Evolutionary conservation across 2,113 vertebrate species (phyloP).

Genomic region (Alces alces): DNA sequence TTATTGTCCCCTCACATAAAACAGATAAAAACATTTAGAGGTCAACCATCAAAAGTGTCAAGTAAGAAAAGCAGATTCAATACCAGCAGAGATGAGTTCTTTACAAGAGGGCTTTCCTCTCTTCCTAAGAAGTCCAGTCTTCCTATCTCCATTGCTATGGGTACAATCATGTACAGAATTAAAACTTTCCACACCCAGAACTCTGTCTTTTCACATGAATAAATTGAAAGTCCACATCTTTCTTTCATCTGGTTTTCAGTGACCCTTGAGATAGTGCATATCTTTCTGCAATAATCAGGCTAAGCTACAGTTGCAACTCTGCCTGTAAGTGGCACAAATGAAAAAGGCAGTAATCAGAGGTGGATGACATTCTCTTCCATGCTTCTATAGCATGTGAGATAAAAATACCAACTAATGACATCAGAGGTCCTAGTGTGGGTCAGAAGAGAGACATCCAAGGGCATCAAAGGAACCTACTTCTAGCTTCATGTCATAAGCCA

Average conservation of each 20-base stretch:
- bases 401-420: background rate
- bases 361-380: background rate
- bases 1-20: background rate
- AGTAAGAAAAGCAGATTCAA: background rate
- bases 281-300: background rate
- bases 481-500: background rate
- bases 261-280: background rate
- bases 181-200: background rate
- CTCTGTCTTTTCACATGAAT: background rate
- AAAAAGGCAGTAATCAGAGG: background rate
- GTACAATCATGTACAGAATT: background rate
- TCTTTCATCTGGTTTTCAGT: slow-evolving; percentile 1
- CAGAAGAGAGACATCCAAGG: background rate
- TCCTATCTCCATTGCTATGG: background rate
- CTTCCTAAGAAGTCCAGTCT: background rate
- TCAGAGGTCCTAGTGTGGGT: background rate
- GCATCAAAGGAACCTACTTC: background rate
- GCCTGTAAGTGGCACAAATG: background rate
- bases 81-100: too few relatives aligned
- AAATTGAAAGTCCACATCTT: background rate
- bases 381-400: background rate
- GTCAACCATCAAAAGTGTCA: background rate
- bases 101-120: background rate
- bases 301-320: background rate
- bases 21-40: background rate